Evolutionary conservation across 92 coral and sea anemone genomes (phyloP), one percentile per base, ranked within the genome.

Genomic region (Plumapathes pennacea): DNA sequence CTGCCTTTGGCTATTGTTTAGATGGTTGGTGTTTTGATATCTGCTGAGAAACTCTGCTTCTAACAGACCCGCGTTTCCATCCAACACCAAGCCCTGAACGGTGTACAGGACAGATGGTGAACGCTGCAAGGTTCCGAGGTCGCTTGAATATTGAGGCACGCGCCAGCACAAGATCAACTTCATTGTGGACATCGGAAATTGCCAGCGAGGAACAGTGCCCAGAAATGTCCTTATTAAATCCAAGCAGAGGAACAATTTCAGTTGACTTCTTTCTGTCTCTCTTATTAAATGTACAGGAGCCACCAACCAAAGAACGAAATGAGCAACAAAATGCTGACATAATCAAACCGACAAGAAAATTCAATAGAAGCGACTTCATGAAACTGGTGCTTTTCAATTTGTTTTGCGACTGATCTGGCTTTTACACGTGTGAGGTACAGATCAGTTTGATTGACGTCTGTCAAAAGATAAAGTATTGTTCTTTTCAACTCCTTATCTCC

Each of bases 41-140:
- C 9, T 31, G 32, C 36, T 55, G 34, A 2, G 81, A 81, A 5
- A 72, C 53, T 43, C 76, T 57, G 53, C 71, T 72, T 49, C 48
- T 72, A 10, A 21, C 53, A n/a, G 75, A 57, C 21, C 71, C 81
- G 15, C 81, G 56, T 37, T 70, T 64, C 86, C 86, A 80, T 6
- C 86, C 81, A n/a, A 72, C 10, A 15, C 81, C 86, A 26, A 79
- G 80, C 27, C 27, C 50, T 28, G 61, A 38, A 34, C 85, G 74
- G 48, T 71, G 85, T 31, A 24, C 33, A n/a, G 80, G 86, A 36
- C 86, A 80, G 23, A 80, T 65, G 10, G 76, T 80, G 46, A 80
- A 49, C 13, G 21, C 34, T 15, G n/a, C 46, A 17, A 33, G 5
- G 49, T 44, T 46, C 15, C 24, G 21, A 11, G 70, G 39, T 1